Conservation (phyloP, 2,113 vertebrate species). For the Seriola aureovittata region DNA sequence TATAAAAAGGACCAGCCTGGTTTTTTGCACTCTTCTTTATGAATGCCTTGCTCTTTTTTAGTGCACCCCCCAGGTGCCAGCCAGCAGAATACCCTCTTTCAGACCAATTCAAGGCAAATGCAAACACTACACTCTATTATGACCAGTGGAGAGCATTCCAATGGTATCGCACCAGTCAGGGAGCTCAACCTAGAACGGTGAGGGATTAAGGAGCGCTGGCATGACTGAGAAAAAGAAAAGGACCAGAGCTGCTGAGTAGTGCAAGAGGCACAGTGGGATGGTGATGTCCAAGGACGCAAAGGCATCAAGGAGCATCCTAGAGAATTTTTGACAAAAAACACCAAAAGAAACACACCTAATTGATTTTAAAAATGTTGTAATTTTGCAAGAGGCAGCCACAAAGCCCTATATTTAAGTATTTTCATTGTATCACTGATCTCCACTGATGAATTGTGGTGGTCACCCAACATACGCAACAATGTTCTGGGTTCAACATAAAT, state of each 20-base stretch:
- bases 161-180: conserved; percentile 65
- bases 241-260: conserved; percentile 43
- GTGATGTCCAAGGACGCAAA: conserved; percentile 7
- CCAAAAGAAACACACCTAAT: neutral
- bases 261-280: conserved; percentile 37
- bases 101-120: conserved; percentile 76
- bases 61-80: conserved; percentile 76
- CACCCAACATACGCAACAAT: too few species aligned
- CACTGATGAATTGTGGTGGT: neutral
- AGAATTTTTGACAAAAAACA: neutral
- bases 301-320: conserved; percentile 15
- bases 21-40: conserved; percentile 80
- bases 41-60: conserved; percentile 84
- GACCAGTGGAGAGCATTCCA: conserved; percentile 77
- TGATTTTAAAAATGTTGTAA: neutral
- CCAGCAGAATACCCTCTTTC: conserved; percentile 79
- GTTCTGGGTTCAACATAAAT: neutral
- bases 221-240: conserved; percentile 53
- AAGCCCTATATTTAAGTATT: neutral
- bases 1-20: conserved; percentile 78
- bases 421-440: neutral
- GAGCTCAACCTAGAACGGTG: conserved; percentile 59
- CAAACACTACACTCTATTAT: conserved; percentile 82
- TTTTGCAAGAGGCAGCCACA: neutral
- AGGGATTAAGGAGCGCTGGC: conserved; percentile 66